Percentiles rank a stretch among this genome's conserved stretches.
These are phyloP conservation scores for Dermatemys mawii DNA, from an alignment of 2,113 vertebrate genomes.

Conservation along the genomic window DNA sequence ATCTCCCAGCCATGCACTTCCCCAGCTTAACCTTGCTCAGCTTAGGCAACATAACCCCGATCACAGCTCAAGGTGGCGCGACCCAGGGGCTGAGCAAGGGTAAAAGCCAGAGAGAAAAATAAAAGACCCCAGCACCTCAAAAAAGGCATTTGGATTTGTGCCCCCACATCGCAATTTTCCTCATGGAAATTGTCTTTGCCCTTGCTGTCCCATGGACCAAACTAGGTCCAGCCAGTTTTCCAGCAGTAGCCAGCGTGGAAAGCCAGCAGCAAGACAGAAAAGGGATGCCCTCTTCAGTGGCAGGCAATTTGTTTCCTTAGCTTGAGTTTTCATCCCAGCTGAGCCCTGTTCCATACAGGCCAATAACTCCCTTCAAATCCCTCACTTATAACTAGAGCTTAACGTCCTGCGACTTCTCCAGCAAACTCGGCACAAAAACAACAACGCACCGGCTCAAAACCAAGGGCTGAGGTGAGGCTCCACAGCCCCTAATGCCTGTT, in stretches of 20 bases:
- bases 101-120: neutral
- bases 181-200: neutral
- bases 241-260: neutral
- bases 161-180: neutral
- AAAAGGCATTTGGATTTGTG: neutral
- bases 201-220: neutral
- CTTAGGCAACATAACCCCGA: neutral
- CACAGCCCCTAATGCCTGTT: constrained; percentile 43
- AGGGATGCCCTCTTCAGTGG: rapidly evolving
- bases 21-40: neutral
- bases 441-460: constrained; percentile 41
- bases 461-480: neutral
- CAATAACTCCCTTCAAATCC: constrained; percentile 56
- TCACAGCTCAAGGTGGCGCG: neutral
- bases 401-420: constrained; percentile 7
- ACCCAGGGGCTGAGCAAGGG: neutral
- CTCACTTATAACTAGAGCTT: constrained; percentile 21
- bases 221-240: neutral
- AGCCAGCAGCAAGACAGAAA: neutral
- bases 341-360: constrained; percentile 9
- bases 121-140: neutral
- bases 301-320: neutral
- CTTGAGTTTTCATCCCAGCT: neutral
- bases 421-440: constrained; percentile 20
- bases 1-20: constrained; percentile 19